phyloP scores from a whole-genome alignment of 2,797 vertebrate genomes.

The Lophius americanus region DNA sequence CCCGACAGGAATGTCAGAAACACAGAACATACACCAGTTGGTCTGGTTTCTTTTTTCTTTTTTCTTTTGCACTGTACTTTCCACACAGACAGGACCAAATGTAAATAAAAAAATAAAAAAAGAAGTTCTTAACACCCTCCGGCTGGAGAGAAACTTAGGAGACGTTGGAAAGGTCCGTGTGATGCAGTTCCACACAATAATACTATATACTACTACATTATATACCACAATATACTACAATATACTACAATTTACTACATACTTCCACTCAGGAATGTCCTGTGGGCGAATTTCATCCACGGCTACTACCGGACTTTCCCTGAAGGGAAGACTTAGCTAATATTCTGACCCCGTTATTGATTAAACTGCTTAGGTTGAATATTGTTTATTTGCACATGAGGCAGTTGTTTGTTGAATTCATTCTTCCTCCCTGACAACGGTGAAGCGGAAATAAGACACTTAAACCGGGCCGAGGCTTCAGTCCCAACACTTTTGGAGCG shows the following conservation, averaged over 20 bases:
- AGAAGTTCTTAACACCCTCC: not conserved
- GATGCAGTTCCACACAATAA: too few species aligned
- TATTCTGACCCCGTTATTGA: too few species aligned
- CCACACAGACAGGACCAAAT: not conserved
- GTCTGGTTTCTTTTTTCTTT: constrained; percentile 39
- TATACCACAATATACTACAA: too few species aligned
- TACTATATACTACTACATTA: too few species aligned
- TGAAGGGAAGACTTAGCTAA: not conserved
- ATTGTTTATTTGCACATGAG: not conserved
- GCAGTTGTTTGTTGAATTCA: not conserved
- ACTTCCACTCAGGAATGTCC: too few species aligned
- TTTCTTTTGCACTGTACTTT: constrained; percentile 10
- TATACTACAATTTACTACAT: too few species aligned
- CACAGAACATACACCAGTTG: constrained; percentile 44
- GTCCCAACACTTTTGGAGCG: constrained; percentile 14
- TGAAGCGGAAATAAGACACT: not conserved
- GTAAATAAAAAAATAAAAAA: too few species aligned
- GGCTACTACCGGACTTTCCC: not conserved
- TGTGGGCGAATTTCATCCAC: too few species aligned
- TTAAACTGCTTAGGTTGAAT: not conserved
- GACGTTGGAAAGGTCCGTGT: too few species aligned
- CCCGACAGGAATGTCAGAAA: constrained; percentile 68
- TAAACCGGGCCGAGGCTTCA: constrained; percentile 1
- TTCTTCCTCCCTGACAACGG: not conserved
- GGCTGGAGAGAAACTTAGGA: not conserved